Evolutionary conservation across 1,140 invertebrate genomes (phyloP).

Genomic region (Drosophila obscura): DNA sequence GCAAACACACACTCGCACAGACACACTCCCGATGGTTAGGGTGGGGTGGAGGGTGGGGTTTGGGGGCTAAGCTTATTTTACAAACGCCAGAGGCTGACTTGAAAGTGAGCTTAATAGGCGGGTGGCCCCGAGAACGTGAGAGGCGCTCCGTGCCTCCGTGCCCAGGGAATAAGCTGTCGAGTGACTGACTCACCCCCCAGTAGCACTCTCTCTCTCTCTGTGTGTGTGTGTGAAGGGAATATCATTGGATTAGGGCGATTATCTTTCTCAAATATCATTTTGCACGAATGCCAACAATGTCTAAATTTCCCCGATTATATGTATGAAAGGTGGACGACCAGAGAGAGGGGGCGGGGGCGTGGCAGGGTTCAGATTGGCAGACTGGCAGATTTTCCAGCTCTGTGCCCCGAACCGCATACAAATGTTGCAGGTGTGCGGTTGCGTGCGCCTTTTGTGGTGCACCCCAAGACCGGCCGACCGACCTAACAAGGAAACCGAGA

Average conservation of each 20-base stretch:
- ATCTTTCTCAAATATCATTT: constrained; percentile 79
- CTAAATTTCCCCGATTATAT: constrained; percentile 67
- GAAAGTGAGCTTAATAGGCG: constrained; percentile 53
- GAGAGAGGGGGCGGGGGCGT: not conserved
- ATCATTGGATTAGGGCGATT: constrained; percentile 72
- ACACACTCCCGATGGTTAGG: not conserved
- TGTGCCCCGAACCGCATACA: constrained; percentile 22
- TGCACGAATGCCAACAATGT: constrained; percentile 76
- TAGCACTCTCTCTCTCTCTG: not conserved
- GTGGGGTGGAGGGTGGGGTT: too few species aligned
- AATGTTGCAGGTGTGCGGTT: constrained; percentile 47
- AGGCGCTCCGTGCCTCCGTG: constrained; percentile 19
- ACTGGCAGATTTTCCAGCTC: too few species aligned
- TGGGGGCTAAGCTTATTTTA: constrained; percentile 64
- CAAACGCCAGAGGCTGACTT: constrained; percentile 60
- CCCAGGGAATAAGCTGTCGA: constrained; percentile 30
- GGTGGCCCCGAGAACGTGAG: constrained; percentile 22
- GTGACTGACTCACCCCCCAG: constrained; percentile 14
- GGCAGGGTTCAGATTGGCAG: constrained; percentile 1
- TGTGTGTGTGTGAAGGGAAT: constrained; percentile 32
- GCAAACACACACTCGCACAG: constrained; percentile 50
- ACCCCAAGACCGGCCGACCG: constrained; percentile 1
- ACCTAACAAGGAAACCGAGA: constrained; percentile 1
- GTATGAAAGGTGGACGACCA: constrained; percentile 10
- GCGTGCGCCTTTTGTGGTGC: constrained; percentile 47